Percentiles rank a stretch among this genome's conserved stretches.
Conservation (phyloP, 2,113 vertebrate genomes). For the Chitala chitala region DNA sequence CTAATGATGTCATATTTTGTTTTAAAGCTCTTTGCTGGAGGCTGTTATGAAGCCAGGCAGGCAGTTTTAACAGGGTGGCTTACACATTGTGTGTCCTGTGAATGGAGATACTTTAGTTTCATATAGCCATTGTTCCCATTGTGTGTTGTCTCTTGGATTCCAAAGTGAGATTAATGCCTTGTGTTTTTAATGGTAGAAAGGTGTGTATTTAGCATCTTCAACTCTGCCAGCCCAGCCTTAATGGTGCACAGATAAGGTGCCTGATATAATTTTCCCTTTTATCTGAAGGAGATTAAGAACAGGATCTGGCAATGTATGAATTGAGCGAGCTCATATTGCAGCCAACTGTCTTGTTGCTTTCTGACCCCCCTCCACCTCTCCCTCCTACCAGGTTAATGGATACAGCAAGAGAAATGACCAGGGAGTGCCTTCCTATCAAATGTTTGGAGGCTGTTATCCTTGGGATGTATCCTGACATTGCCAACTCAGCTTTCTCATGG, state of each 20-base stretch:
- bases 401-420: conserved; percentile 90
- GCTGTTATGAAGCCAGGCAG: conserved; percentile 8
- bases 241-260: background rate
- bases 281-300: background rate
- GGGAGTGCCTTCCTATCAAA: conserved; percentile 95
- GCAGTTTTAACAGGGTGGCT: background rate
- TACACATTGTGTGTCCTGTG: background rate
- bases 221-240: background rate
- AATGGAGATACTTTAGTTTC: background rate
- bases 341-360: background rate
- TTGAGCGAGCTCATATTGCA: no score
- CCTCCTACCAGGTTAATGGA: conserved; percentile 81
- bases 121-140: background rate
- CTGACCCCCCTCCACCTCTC: background rate
- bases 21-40: background rate
- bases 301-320: background rate
- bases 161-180: background rate
- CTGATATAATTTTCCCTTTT: background rate
- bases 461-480: conserved; percentile 89
- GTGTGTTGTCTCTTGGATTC: background rate
- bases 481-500: background rate
- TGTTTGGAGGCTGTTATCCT: conserved; percentile 97
- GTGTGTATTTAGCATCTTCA: background rate
- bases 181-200: background rate
- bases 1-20: no score